These are phyloP conservation scores for Tipula vernalis DNA, from an alignment of 2,888 invertebrate genomes.

Conservation along the genomic window DNA sequence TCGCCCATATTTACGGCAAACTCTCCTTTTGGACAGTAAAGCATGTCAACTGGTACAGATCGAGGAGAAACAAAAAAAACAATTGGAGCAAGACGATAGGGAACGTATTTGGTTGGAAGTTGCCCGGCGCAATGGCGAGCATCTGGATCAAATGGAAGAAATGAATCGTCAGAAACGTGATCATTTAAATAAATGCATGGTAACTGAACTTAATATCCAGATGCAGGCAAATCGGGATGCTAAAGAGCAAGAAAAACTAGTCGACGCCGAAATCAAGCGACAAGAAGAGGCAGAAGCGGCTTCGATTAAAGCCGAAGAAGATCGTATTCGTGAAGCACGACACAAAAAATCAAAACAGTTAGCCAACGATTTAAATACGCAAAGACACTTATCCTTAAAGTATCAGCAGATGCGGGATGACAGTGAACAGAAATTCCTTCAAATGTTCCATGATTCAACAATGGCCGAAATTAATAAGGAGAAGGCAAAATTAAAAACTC, in stretches of 20 bases:
- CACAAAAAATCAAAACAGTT: not conserved
- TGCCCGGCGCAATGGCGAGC: not conserved
- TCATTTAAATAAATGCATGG: not conserved
- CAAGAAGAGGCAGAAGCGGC: not conserved
- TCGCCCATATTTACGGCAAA: not conserved
- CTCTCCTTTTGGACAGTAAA: not conserved
- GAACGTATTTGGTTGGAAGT: not conserved
- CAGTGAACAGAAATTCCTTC: not conserved
- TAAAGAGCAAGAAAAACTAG: not conserved
- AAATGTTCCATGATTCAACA: constrained; percentile 6
- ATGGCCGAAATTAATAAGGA: not conserved
- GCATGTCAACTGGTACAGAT: not conserved
- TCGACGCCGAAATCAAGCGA: not conserved
- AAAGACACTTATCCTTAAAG: not conserved
- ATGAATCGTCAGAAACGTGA: not conserved
- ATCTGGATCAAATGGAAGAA: not conserved
- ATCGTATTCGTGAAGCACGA: not conserved
- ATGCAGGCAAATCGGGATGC: not conserved
- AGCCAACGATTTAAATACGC: not conserved
- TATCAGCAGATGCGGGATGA: not conserved
- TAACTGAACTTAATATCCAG: not conserved
- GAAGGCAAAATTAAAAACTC: not conserved
- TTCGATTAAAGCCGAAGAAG: not conserved
- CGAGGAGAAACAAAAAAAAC: not conserved
- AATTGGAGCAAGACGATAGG: not conserved